phyloP scores from a whole-genome alignment of 53 echinoderm and acorn worm species.

The Holothuria leucospilota region DNA sequence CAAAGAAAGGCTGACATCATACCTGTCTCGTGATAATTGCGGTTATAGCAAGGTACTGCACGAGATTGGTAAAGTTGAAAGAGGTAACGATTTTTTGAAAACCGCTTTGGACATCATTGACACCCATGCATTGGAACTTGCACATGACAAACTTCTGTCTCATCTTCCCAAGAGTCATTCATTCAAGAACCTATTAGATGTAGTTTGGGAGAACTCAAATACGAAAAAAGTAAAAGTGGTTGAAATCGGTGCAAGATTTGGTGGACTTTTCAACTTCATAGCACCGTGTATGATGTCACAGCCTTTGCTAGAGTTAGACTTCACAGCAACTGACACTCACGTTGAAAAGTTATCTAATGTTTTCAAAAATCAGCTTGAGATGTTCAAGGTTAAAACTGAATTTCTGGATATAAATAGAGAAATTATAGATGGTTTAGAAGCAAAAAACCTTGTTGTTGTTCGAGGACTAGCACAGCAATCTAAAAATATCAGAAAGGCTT shows the following conservation, averaged over 20 bases:
- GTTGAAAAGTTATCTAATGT: not conserved
- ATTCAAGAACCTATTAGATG: not conserved
- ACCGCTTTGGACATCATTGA: slow-evolving; percentile 9
- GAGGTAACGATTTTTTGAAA: slow-evolving; percentile 7
- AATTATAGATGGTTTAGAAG: slow-evolving; percentile 48
- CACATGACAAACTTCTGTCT: slow-evolving; percentile 60
- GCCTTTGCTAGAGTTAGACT: not conserved
- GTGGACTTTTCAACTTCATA: not conserved
- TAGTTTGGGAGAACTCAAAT: not conserved
- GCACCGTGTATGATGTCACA: not conserved
- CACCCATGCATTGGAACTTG: not conserved
- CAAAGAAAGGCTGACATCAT: slow-evolving; percentile 11
- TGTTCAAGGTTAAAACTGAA: not conserved
- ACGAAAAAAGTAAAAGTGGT: not conserved
- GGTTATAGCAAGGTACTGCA: slow-evolving; percentile 17
- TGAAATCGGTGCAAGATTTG: not conserved
- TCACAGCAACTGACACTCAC: not conserved
- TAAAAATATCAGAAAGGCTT: not conserved
- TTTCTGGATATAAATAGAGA: not conserved
- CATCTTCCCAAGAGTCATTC: slow-evolving; percentile 52
- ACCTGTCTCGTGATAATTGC: no score
- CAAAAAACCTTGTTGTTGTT: not conserved
- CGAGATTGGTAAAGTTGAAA: slow-evolving; percentile 49
- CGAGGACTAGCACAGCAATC: not conserved
- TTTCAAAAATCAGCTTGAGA: not conserved